Conservation (phyloP, 2,888 invertebrate species). For the Leptothorax acervorum region DNA sequence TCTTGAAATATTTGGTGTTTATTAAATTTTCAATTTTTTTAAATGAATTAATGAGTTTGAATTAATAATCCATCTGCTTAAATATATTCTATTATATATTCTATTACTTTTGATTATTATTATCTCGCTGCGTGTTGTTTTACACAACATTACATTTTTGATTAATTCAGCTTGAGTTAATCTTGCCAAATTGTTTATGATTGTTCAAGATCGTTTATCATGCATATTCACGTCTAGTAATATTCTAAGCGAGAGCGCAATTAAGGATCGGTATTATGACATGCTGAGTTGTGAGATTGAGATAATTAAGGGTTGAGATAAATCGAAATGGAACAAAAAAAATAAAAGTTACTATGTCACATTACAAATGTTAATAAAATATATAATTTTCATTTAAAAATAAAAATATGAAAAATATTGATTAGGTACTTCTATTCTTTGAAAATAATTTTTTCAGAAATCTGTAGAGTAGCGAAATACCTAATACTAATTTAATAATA, state of each 20-base stretch:
- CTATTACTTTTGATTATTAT: constrained; percentile 1
- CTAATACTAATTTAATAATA: background rate
- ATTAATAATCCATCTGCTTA: background rate
- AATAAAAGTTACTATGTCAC: background rate
- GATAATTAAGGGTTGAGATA: background rate
- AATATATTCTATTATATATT: constrained; percentile 19
- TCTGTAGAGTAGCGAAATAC: background rate
- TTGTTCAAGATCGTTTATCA: constrained; percentile 13
- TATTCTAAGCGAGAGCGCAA: constrained; percentile 51
- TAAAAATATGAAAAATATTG: background rate
- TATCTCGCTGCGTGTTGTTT: background rate
- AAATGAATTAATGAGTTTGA: background rate
- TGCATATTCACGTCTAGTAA: constrained; percentile 21
- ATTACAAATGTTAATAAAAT: background rate
- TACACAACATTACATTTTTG: constrained; percentile 5
- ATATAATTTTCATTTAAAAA: background rate
- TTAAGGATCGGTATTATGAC: constrained; percentile 57
- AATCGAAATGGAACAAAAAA: background rate
- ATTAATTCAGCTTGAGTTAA: constrained; percentile 5
- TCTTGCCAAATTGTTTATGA: background rate
- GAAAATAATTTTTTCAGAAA: background rate
- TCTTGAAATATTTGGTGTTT: background rate
- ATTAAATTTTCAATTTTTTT: background rate
- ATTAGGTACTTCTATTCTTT: background rate
- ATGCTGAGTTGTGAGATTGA: background rate